Evolutionary conservation across 2,797 vertebrate species (phyloP).

Genomic region (Sebastes itinus): DNA sequence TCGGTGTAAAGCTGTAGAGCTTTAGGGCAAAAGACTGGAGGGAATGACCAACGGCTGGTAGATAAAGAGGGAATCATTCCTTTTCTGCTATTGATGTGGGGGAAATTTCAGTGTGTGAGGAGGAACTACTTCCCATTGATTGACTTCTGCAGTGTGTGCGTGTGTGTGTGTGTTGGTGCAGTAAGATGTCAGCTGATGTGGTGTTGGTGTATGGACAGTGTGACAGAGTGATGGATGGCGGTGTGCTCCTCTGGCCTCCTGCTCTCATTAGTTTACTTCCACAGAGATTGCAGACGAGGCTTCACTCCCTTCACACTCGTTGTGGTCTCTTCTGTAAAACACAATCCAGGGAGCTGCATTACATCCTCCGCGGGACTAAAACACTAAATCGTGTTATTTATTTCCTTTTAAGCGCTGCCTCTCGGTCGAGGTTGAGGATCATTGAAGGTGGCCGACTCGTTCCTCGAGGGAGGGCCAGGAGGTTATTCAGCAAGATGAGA

Average conservation of each 20-base stretch:
- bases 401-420: neutral
- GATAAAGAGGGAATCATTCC: neutral
- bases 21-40: neutral
- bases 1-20: neutral
- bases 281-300: neutral
- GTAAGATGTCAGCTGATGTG: conserved; percentile 23
- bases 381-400: neutral
- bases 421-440: neutral
- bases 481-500: neutral
- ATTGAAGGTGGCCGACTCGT: neutral
- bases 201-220: conserved; percentile 29
- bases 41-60: neutral
- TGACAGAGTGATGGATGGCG: conserved; percentile 73
- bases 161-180: neutral
- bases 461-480: neutral
- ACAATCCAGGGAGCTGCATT: neutral
- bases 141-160: neutral
- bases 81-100: neutral
- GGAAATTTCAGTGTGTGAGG: neutral
- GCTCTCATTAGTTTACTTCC: conserved; percentile 48
- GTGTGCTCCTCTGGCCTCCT: conserved; percentile 33
- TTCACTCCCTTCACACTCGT: neutral
- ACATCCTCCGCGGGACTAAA: neutral
- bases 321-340: neutral
- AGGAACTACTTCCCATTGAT: conserved; percentile 5